Percentiles rank a stretch among this genome's conserved stretches.
Conservation (phyloP, 2,113 vertebrate species). For the Sceloporus tristichus region DNA sequence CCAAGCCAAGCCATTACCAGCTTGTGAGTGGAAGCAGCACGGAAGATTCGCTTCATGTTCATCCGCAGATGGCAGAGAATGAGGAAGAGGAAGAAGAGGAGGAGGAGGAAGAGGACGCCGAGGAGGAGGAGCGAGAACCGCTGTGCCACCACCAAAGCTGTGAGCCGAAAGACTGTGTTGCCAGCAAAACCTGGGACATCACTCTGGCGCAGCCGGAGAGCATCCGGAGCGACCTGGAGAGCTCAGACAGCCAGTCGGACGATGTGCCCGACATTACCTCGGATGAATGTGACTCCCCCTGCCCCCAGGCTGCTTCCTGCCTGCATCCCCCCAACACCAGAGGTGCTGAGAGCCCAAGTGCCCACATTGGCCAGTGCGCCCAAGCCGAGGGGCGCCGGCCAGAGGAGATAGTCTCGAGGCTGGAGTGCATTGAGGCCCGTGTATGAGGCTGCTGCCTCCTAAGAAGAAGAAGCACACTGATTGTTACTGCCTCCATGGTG, state of each 20-base stretch:
- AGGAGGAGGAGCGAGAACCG: constrained; percentile 80
- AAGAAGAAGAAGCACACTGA: constrained; percentile 65
- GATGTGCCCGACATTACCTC: constrained; percentile 96
- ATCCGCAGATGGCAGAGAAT: constrained; percentile 81
- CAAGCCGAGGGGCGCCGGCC: constrained; percentile 73
- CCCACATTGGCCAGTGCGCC: constrained; percentile 80
- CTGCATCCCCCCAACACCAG: constrained; percentile 71
- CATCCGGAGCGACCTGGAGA: constrained; percentile 97
- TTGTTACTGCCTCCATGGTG: constrained; percentile 52
- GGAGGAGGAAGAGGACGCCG: constrained; percentile 73
- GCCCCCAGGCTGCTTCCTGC: constrained; percentile 73
- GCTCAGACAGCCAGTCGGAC: constrained; percentile 97
- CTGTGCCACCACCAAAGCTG: constrained; percentile 81
- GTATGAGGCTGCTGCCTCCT: constrained; percentile 69
- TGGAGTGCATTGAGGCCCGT: constrained; percentile 81
- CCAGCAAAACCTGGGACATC: constrained; percentile 85
- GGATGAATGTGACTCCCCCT: constrained; percentile 93
- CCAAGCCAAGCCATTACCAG: constrained; percentile 96
- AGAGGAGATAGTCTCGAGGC: constrained; percentile 70
- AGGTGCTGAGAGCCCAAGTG: constrained; percentile 83
- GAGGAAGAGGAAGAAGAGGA: constrained; percentile 81
- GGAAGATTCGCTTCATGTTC: constrained; percentile 89
- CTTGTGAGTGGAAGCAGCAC: constrained; percentile 90
- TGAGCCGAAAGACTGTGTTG: constrained; percentile 80
- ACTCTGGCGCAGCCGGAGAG: constrained; percentile 97